Evolutionary conservation across 2,797 vertebrate genomes (phyloP).

Genomic region (Oreortyx pictus): DNA sequence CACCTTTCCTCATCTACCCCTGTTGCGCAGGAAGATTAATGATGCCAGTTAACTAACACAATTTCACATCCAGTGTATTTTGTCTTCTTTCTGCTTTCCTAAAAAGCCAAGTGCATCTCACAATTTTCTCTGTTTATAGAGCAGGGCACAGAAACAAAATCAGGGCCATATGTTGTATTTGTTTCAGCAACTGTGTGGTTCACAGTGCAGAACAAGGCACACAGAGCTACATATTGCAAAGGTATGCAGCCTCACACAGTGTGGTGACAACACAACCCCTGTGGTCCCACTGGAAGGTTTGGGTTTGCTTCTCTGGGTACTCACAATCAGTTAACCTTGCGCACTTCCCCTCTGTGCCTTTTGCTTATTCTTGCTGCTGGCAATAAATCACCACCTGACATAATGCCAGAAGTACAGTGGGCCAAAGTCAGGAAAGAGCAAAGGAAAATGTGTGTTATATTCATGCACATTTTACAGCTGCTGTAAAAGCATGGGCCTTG

Average conservation of each 20-base stretch:
- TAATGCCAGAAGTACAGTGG: neutral
- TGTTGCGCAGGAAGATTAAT: neutral
- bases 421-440: neutral
- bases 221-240: neutral
- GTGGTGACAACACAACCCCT: neutral
- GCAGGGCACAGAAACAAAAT: neutral
- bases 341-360: neutral
- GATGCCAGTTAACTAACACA: neutral
- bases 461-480: neutral
- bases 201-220: neutral
- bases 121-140: neutral
- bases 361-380: neutral
- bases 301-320: neutral
- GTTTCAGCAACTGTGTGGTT: conserved; percentile 2
- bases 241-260: neutral
- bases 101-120: neutral
- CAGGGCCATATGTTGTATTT: neutral
- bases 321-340: rapidly evolving
- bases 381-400: neutral
- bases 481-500: neutral
- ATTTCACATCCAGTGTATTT: neutral
- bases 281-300: neutral
- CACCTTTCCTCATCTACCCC: neutral
- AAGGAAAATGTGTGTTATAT: neutral
- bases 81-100: neutral